Conservation (phyloP, 2,888 invertebrate species). For the Ypsolopha scabrella region DNA sequence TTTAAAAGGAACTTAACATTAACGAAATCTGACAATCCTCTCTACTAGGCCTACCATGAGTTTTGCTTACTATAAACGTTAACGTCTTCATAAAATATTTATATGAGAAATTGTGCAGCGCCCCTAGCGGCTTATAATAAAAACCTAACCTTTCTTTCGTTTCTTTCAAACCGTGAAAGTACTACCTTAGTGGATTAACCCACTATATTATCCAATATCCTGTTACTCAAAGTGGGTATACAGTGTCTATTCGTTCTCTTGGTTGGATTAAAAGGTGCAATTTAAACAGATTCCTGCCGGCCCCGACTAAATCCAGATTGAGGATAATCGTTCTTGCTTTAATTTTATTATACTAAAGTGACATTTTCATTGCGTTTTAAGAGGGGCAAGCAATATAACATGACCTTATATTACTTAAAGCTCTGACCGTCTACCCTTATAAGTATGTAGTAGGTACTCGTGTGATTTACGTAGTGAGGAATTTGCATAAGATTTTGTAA, state of each 20-base stretch:
- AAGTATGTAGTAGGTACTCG: background rate
- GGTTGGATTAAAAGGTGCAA: constrained; percentile 30
- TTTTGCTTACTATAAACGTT: too few species aligned
- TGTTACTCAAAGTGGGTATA: constrained; percentile 13
- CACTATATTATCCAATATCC: background rate
- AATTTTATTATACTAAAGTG: background rate
- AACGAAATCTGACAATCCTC: too few species aligned
- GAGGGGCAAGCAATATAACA: background rate
- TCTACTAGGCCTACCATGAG: too few species aligned
- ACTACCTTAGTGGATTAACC: too few species aligned
- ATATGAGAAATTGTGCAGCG: too few species aligned
- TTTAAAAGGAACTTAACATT: too few species aligned
- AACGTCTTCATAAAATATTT: too few species aligned
- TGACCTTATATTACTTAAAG: background rate
- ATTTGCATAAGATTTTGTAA: too few species aligned
- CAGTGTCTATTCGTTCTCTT: constrained; percentile 16
- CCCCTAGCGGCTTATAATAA: too few species aligned
- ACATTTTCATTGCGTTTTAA: background rate
- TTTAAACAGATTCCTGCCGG: constrained; percentile 29
- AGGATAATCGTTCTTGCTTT: constrained; percentile 13
- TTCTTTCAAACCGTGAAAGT: too few species aligned
- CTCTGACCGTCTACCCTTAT: background rate
- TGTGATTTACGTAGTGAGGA: too few species aligned
- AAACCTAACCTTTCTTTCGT: too few species aligned
- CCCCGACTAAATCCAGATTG: constrained; percentile 17